Evolutionary conservation across 2,888 invertebrate genomes (phyloP), one percentile per base, ranked within the genome.

Genomic region (Brassicogethes aeneus): DNA sequence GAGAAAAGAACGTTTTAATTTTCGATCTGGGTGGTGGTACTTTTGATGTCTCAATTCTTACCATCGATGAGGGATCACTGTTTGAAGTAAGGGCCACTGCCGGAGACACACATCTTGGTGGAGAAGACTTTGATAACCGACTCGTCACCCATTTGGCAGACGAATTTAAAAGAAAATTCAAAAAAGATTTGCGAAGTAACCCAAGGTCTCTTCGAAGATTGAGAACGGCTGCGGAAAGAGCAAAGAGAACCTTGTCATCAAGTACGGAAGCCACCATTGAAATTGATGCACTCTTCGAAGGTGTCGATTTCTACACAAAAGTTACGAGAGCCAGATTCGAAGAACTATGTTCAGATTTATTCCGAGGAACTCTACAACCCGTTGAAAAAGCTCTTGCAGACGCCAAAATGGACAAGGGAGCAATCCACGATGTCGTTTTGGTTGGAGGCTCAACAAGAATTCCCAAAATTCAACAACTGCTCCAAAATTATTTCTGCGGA

Each of bases 361-460:
- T 66, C 72, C 79, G n/a, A 70, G 83, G 52, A 45, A 80, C 84
- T 0, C 61, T 85, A 36, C 70, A 85, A 35, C 77, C 85, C 32
- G 70, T 86, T 35, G 72, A 85, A 56, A 85, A 84, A 2, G 84
- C 85, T 10, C 82, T 85, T 36, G 84, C 85, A 66, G 72, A 83
- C 49, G 85, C 85, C 12, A 68, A 86, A 59, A 68, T 87, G 68
- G 85, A 85, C 66, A 87, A 87, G 59, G 70, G 73, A 33, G 73
- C 77, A 50, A 84, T 88, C 46, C 77, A 87, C 59, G 87, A 88
- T 55, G 79, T 88, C 1, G 86, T 88, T 0, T 70, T 89, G 30
- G 88, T 88, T 32, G 88, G 89, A 12, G 89, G 85, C 16, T 85
- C 85, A 0, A 86, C 82, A 0, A 76, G 85, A 43, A 86, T 87